Evolutionary conservation across 23 tunicate genomes (phyloP).

Genomic region (Ascidia mentula): DNA sequence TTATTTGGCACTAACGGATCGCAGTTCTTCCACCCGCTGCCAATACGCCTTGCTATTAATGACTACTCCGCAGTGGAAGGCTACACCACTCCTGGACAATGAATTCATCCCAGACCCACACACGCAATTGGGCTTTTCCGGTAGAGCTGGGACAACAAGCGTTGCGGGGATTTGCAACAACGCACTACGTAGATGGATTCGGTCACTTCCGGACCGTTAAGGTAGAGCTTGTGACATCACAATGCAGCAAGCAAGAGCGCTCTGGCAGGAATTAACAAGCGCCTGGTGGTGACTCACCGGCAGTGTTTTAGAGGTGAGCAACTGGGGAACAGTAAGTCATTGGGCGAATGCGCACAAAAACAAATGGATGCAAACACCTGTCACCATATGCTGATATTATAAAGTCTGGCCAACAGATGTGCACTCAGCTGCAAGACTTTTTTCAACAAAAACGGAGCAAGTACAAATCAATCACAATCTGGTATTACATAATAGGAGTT

Average conservation of each 20-base stretch:
- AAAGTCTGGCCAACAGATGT: too few species aligned
- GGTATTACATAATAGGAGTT: too few species aligned
- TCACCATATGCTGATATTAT: too few species aligned
- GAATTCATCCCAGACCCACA: not conserved
- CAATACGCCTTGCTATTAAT: not conserved
- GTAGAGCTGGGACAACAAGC: not conserved
- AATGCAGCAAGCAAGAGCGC: slow-evolving; percentile 6
- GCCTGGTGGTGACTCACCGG: not conserved
- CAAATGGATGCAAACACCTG: too few species aligned
- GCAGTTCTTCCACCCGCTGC: not conserved
- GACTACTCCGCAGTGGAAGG: not conserved
- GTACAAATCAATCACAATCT: too few species aligned
- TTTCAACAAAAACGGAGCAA: too few species aligned
- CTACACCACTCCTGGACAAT: not conserved
- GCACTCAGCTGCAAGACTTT: too few species aligned
- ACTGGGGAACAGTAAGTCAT: too few species aligned
- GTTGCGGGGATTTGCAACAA: not conserved
- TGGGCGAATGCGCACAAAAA: too few species aligned
- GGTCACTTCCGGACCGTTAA: not conserved
- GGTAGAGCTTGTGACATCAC: not conserved
- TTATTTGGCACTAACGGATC: not conserved
- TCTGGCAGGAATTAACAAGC: not conserved
- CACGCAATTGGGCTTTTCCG: not conserved
- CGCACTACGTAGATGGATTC: not conserved
- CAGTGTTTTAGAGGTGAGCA: too few species aligned